These are phyloP conservation scores for Artemisiospiza belli DNA, from an alignment of 2,113 vertebrate genomes.

Conservation along the genomic window DNA sequence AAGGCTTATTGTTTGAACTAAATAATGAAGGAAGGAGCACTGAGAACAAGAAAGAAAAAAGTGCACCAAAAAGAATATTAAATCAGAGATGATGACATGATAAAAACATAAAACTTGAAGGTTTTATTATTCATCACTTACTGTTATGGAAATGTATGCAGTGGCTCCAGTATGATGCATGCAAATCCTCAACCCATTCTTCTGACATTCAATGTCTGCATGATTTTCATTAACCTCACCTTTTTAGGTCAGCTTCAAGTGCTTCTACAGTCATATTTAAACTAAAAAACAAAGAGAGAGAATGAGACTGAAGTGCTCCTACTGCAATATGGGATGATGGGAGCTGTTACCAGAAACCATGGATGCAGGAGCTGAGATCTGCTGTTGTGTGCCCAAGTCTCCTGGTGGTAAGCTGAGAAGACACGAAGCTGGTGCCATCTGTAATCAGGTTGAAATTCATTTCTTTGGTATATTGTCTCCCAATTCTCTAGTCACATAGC, in stretches of 20 bases:
- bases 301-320: neutral
- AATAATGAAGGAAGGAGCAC: neutral
- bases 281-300: neutral
- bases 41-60: neutral
- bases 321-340: neutral
- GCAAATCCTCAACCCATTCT: neutral
- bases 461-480: neutral
- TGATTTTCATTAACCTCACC: slow-evolving; percentile 1
- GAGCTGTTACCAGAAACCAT: neutral
- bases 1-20: neutral
- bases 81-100: neutral
- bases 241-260: neutral
- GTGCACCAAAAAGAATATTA: neutral
- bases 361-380: neutral
- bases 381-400: neutral
- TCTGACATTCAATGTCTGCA: neutral
- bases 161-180: neutral
- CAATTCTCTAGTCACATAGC: neutral
- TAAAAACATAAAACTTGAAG: neutral
- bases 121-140: slow-evolving; percentile 36
- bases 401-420: neutral
- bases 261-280: neutral
- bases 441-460: neutral
- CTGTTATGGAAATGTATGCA: slow-evolving; percentile 31
- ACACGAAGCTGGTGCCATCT: neutral